Base-by-base conservation (phyloP, 2,888 invertebrate species). In the Epinotia bilunana region DNA sequence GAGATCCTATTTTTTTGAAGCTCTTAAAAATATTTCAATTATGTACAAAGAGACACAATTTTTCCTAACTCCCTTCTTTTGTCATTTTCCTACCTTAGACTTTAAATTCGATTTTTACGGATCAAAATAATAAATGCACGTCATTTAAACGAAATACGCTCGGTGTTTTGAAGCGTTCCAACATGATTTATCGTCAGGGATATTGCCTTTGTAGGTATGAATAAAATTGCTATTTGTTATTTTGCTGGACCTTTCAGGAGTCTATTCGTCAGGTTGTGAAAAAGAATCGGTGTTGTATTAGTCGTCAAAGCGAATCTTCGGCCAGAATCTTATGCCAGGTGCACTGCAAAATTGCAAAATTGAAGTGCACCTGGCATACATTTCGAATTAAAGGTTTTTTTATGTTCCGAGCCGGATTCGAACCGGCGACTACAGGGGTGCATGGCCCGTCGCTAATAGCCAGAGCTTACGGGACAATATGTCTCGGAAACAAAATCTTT, bases 1-100 rank as follows among this genome's bases (percentile, higher is more conserved):
- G 23, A 28, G 23, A 20, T 2, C 20, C 23, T 28, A 28, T 28
- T 28, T 28, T 23, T 28, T 28, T 28, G 3, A 39, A 39, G 9
- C 39, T 1, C 39, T 39, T 39, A 6, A 39, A 39, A 39, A 39
- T 9, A 39, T 39, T 39, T 39, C 7, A 7, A 39, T 7, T 2
- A 39, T 2, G 23, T 62, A 33, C 62, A 43, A 63, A 46, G 39
- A 13, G 20, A 16, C 13, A n/a, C 11, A 23, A 6, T 58, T 16
- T 57, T 39, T 13, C 9, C 7, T 13, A 58, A 13, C 33, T 4
- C 55, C 39, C 39, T 28, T 39, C 16, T 61, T 55, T 76, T 39
- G 9, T 9, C 9, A 39, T 39, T 64, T 80, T 78, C 78, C 79
- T 20, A 55, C 43, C 60, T 62, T 43, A 72, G 64, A 49, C 43